These are phyloP conservation scores for Oncorhynchus clarkii DNA, from an alignment of 2,113 vertebrate genomes.

Conservation along the genomic window DNA sequence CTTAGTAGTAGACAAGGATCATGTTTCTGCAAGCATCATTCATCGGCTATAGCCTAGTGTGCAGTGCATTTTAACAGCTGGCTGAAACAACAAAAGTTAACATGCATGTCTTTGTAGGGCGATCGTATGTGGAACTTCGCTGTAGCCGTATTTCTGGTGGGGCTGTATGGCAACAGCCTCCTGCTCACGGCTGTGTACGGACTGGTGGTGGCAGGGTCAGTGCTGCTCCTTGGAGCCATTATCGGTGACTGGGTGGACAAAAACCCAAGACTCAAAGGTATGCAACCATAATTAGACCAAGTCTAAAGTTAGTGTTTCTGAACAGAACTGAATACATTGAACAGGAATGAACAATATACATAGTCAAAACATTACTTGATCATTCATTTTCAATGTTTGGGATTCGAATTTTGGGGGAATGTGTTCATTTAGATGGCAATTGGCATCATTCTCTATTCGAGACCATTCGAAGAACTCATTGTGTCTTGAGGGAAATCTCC, in stretches of 20 bases:
- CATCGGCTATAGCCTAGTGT: no score
- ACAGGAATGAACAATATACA: no score
- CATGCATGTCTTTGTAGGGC: slow-evolving; percentile 71
- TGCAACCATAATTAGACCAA: not conserved
- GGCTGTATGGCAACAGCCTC: slow-evolving; percentile 94
- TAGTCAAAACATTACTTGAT: no score
- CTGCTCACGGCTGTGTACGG: slow-evolving; percentile 95
- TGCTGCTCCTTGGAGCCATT: slow-evolving; percentile 91
- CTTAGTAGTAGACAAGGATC: no score
- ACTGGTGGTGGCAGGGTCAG: slow-evolving; percentile 92
- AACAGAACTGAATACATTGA: no score
- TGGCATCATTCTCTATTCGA: not conserved
- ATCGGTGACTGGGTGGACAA: slow-evolving; percentile 99
- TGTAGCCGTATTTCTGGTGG: slow-evolving; percentile 93
- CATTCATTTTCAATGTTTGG: not conserved
- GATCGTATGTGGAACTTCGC: slow-evolving; percentile 99
- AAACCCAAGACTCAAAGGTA: slow-evolving; percentile 93
- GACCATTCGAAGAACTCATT: not conserved
- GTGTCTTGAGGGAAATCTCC: not conserved
- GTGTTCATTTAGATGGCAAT: not conserved
- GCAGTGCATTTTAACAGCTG: no score
- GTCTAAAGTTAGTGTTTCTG: not conserved
- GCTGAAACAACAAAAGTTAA: not conserved
- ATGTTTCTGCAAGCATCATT: no score
- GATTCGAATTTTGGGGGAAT: no score